These are phyloP conservation scores for Motacilla alba DNA, from an alignment of 2,113 vertebrate genomes.

Conservation along the genomic window DNA sequence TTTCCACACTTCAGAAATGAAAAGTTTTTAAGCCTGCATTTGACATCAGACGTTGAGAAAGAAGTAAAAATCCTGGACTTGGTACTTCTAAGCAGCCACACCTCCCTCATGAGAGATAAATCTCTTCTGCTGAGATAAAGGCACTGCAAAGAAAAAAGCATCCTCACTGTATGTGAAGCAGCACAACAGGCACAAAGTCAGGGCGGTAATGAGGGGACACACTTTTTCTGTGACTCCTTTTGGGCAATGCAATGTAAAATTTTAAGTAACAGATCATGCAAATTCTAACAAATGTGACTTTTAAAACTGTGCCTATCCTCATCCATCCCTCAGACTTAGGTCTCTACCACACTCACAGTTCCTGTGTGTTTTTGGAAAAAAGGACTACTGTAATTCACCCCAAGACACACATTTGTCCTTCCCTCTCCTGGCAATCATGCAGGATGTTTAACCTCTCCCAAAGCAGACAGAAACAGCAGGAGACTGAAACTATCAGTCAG, in stretches of 20 bases:
- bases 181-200: neutral
- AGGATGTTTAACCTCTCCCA: neutral
- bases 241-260: neutral
- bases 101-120: neutral
- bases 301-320: fast-evolving
- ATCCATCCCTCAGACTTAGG: neutral
- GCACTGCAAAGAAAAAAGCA: neutral
- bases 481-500: neutral
- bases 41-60: neutral
- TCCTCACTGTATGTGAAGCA: neutral
- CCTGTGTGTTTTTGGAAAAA: neutral
- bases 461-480: neutral
- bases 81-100: neutral
- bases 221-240: neutral
- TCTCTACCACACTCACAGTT: neutral
- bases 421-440: neutral
- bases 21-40: neutral
- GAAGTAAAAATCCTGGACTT: neutral
- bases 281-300: neutral
- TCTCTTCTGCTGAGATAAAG: neutral
- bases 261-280: neutral
- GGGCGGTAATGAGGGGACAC: neutral
- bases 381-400: neutral
- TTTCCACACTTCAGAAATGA: neutral
- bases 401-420: neutral